phyloP scores from a whole-genome alignment of 1,140 invertebrate genomes.

The Ceratina japonica region DNA sequence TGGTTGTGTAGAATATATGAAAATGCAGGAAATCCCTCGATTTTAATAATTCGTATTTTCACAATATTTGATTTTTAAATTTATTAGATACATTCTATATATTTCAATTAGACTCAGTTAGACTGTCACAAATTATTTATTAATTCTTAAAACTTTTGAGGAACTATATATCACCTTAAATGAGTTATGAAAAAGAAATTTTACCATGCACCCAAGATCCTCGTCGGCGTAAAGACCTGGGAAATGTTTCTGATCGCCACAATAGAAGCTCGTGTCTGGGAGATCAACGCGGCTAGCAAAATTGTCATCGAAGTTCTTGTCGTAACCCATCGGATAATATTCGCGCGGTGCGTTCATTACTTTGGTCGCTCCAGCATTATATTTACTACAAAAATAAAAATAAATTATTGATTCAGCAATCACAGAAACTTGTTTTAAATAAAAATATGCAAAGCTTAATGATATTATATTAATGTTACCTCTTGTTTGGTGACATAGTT shows the following conservation, averaged over 20 bases:
- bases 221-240: constrained; percentile 94
- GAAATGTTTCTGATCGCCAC: constrained; percentile 93
- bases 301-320: constrained; percentile 93
- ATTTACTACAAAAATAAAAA: constrained; percentile 56
- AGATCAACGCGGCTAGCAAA: constrained; percentile 91
- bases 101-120: too few relatives aligned
- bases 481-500: constrained; percentile 65
- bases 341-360: constrained; percentile 94
- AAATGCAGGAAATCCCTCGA: too few relatives aligned
- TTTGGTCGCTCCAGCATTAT: constrained; percentile 80
- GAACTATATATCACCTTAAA: too few relatives aligned
- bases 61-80: too few relatives aligned
- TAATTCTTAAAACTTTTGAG: too few relatives aligned
- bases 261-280: constrained; percentile 92
- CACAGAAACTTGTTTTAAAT: not conserved
- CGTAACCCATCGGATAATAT: constrained; percentile 92
- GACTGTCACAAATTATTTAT: too few relatives aligned
- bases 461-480: constrained; percentile 30
- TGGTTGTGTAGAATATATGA: too few relatives aligned
- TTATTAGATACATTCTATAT: too few relatives aligned
- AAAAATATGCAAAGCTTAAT: not conserved
- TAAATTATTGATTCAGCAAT: too few relatives aligned
- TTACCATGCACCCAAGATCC: constrained; percentile 94
- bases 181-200: not conserved
- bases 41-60: too few relatives aligned